These are phyloP conservation scores for Elymnias hypermnestra DNA, from an alignment of 1,140 invertebrate species.

Conservation along the genomic window DNA sequence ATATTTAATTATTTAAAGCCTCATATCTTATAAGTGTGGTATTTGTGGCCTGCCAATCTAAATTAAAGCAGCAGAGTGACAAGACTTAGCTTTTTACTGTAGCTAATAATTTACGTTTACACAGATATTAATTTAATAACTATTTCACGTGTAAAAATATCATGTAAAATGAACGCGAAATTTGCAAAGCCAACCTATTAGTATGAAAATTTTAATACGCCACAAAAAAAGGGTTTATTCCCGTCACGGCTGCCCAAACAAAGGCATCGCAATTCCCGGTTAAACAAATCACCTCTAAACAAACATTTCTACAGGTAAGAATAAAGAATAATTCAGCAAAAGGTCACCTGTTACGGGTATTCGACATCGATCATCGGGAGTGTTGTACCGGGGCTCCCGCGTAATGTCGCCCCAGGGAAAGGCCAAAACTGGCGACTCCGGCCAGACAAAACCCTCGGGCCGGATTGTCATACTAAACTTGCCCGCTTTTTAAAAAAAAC, in stretches of 20 bases:
- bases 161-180: not conserved
- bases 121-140: too few species aligned
- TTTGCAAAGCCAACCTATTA: conserved; percentile 6
- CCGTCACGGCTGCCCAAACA: conserved; percentile 35
- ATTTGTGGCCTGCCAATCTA: too few species aligned
- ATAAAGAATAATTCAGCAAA: conserved; percentile 69
- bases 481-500: conserved; percentile 45
- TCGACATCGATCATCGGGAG: conserved; percentile 71
- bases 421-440: conserved; percentile 41
- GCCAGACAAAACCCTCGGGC: conserved; percentile 54
- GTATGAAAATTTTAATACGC: conserved; percentile 44
- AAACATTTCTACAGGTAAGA: conserved; percentile 68
- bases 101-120: too few species aligned
- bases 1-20: too few species aligned
- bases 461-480: conserved; percentile 53
- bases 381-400: conserved; percentile 55
- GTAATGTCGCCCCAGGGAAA: conserved; percentile 66
- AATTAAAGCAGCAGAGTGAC: too few species aligned
- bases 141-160: not conserved
- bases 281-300: conserved; percentile 67
- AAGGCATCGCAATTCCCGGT: conserved; percentile 53
- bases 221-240: conserved; percentile 35
- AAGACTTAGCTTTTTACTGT: too few species aligned
- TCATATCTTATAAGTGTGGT: too few species aligned
- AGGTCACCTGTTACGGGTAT: conserved; percentile 71